phyloP scores from a whole-genome alignment of 2,113 vertebrate species.

The Cephalopterus ornatus region DNA sequence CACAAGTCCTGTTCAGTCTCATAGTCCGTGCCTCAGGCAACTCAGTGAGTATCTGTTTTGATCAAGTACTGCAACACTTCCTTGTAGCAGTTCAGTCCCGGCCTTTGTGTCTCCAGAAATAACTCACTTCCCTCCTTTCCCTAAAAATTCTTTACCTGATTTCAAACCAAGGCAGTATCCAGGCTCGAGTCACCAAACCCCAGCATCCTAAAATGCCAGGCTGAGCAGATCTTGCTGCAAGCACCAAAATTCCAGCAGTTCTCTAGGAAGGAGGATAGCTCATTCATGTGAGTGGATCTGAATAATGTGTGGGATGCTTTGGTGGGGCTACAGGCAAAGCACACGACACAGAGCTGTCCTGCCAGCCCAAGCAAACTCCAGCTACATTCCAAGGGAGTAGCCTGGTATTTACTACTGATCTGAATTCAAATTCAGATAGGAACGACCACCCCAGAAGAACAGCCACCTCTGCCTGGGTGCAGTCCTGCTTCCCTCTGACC shows the following conservation, averaged over 20 bases:
- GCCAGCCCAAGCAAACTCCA: conserved; percentile 72
- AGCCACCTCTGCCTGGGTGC: not conserved
- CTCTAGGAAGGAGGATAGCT: conserved; percentile 45
- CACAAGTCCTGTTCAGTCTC: not conserved
- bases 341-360: conserved; percentile 61
- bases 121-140: not conserved
- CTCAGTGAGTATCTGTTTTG: not conserved
- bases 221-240: conserved; percentile 8
- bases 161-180: not conserved
- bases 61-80: not conserved
- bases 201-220: not conserved
- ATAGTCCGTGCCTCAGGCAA: not conserved
- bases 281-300: conserved; percentile 21
- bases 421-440: conserved; percentile 75
- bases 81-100: not conserved
- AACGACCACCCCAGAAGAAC: conserved; percentile 40
- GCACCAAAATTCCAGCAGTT: conserved; percentile 2
- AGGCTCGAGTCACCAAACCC: not conserved
- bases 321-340: conserved; percentile 25
- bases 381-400: conserved; percentile 69
- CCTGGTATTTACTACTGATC: conserved; percentile 78
- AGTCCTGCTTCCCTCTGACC: not conserved
- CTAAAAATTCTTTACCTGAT: not conserved
- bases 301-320: conserved; percentile 23
- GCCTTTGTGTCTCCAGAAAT: not conserved